Evolutionary conservation across 2,797 vertebrate genomes (phyloP).

Genomic region (Propithecus perrieri): DNA sequence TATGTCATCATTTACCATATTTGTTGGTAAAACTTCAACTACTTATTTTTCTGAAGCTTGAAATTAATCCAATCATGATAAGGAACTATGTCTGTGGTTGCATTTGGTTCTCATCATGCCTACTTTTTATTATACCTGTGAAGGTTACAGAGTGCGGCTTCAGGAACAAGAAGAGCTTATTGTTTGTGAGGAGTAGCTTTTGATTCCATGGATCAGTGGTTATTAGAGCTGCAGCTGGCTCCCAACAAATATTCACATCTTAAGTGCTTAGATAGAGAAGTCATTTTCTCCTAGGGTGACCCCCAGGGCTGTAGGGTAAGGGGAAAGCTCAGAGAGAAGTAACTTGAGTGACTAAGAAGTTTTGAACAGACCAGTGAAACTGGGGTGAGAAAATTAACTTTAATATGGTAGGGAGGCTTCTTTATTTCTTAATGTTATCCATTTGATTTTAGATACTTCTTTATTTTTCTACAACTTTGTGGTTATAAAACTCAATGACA

Average conservation of each 20-base stretch:
- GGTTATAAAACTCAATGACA: background rate
- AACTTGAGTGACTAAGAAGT: background rate
- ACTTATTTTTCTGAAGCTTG: conserved; percentile 72
- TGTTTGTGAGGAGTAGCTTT: conserved; percentile 65
- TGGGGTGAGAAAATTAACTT: background rate
- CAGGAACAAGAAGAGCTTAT: conserved; percentile 69
- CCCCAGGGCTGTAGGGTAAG: background rate
- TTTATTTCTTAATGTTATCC: background rate
- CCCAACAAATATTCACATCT: conserved; percentile 65
- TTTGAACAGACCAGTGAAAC: background rate
- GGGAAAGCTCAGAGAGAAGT: background rate
- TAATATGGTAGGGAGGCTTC: background rate
- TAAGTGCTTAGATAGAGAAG: conserved; percentile 58
- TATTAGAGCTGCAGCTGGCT: conserved; percentile 72
- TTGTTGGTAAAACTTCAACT: conserved; percentile 50
- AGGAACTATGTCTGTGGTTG: background rate
- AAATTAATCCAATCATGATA: conserved; percentile 53
- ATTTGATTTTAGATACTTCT: conserved; percentile 2
- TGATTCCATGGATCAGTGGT: conserved; percentile 63
- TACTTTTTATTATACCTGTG: background rate
- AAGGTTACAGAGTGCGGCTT: conserved; percentile 46
- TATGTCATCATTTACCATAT: conserved; percentile 58
- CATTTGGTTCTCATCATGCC: conserved; percentile 44
- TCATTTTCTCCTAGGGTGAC: conserved; percentile 51
- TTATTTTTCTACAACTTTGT: conserved; percentile 37